phyloP scores from a whole-genome alignment of 2,113 vertebrate genomes.

The Notarius lentiginosus region DNA sequence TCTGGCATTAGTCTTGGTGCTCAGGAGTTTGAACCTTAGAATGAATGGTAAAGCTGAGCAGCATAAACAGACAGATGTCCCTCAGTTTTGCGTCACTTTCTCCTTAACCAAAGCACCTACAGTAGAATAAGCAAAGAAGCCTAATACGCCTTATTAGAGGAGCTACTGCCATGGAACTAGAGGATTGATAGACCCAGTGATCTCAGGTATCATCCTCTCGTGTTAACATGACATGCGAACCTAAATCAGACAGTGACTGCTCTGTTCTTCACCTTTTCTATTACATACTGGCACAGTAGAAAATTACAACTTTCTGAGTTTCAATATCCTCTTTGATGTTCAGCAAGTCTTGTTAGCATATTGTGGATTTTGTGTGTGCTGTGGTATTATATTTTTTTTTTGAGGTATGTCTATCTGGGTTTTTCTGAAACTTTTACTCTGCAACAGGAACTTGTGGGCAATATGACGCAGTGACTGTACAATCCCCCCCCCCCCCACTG shows the following conservation, averaged over 20 bases:
- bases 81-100: slow-evolving; percentile 31
- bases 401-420: background rate
- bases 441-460: slow-evolving; percentile 25
- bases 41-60: background rate
- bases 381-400: slow-evolving; percentile 39
- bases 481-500: background rate
- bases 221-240: background rate
- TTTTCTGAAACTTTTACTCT: slow-evolving; percentile 36
- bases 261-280: slow-evolving; percentile 26
- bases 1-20: background rate
- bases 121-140: slow-evolving; percentile 41
- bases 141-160: slow-evolving; percentile 49
- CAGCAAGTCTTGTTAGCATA: background rate
- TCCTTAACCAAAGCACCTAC: slow-evolving; percentile 53
- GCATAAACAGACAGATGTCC: background rate
- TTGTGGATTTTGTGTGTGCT: slow-evolving; percentile 18
- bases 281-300: background rate
- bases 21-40: background rate
- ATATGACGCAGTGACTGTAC: slow-evolving; percentile 33
- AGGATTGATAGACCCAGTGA: slow-evolving; percentile 28
- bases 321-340: slow-evolving; percentile 3
- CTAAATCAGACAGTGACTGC: background rate
- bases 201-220: slow-evolving; percentile 54
- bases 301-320: background rate
- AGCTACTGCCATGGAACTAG: slow-evolving; percentile 13